Percentiles rank a stretch among this genome's conserved stretches.
Conservation (phyloP, 2,888 invertebrate species). For the Cotesia congregata region DNA sequence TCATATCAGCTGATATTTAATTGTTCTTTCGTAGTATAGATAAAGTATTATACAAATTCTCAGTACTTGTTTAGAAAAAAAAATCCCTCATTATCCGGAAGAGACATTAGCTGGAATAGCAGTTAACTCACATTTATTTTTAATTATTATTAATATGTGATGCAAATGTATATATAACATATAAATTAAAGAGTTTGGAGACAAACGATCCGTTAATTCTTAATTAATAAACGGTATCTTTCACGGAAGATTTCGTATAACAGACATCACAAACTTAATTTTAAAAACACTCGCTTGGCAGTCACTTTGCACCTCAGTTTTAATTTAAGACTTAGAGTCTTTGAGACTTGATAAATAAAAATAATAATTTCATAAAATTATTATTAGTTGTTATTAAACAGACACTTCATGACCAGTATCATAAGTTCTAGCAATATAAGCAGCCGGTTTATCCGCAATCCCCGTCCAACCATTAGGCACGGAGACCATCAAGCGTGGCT, state of each 20-base stretch:
- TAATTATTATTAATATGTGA: neutral
- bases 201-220: neutral
- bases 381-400: slow-evolving; percentile 13
- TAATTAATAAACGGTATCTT: neutral
- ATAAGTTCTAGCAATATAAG: slow-evolving; percentile 50
- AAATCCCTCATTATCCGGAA: neutral
- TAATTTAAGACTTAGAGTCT: neutral
- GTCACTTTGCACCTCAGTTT: slow-evolving; percentile 9
- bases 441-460: slow-evolving; percentile 56
- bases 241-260: slow-evolving; percentile 2
- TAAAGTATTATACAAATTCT: neutral
- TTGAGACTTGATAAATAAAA: slow-evolving; percentile 22
- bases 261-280: neutral
- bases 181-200: neutral
- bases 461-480: slow-evolving; percentile 59
- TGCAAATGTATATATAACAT: neutral
- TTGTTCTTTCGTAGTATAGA: neutral
- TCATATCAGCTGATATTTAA: neutral
- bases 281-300: slow-evolving; percentile 3
- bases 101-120: neutral
- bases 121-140: neutral
- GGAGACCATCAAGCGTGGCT: slow-evolving; percentile 71
- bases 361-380: neutral
- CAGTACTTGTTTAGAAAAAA: neutral
- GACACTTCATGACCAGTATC: slow-evolving; percentile 25